These are phyloP conservation scores for Porites rus DNA, from an alignment of 92 coral and sea anemone species.

Conservation along the genomic window DNA sequence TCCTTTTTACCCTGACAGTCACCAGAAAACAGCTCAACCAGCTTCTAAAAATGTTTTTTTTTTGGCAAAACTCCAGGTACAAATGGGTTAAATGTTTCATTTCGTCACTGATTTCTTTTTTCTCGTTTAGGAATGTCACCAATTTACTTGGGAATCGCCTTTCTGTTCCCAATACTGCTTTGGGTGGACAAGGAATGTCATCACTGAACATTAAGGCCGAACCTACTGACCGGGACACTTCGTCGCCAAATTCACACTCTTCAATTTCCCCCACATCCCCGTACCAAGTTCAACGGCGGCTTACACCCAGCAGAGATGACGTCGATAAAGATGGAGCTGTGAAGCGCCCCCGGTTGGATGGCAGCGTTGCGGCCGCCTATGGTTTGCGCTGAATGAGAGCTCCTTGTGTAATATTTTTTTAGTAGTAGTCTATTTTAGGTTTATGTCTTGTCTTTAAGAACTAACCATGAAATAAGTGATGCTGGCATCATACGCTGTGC, in stretches of 20 bases:
- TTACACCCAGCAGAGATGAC: slow-evolving; percentile 82
- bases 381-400: slow-evolving; percentile 83
- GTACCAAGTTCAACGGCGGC: slow-evolving; percentile 65
- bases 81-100: too few relatives aligned
- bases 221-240: slow-evolving; percentile 91
- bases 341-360: slow-evolving; percentile 93
- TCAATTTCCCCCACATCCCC: slow-evolving; percentile 92
- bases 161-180: slow-evolving; percentile 66
- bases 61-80: too few relatives aligned
- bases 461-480: slow-evolving; percentile 28
- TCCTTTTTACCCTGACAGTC: too few relatives aligned
- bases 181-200: slow-evolving; percentile 66
- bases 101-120: too few relatives aligned
- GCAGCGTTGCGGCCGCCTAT: slow-evolving; percentile 72
- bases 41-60: too few relatives aligned
- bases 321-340: slow-evolving; percentile 67
- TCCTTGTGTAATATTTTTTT: not conserved
- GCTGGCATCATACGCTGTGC: slow-evolving; percentile 44
- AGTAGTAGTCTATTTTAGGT: slow-evolving; percentile 29
- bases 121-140: slow-evolving; percentile 40
- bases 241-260: slow-evolving; percentile 92
- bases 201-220: slow-evolving; percentile 91
- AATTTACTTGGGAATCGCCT: slow-evolving; percentile 86
- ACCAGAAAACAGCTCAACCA: too few relatives aligned
- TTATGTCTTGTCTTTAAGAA: slow-evolving; percentile 12